Conservation (phyloP, 2,888 invertebrate genomes). For the Chydorus sphaericus region DNA sequence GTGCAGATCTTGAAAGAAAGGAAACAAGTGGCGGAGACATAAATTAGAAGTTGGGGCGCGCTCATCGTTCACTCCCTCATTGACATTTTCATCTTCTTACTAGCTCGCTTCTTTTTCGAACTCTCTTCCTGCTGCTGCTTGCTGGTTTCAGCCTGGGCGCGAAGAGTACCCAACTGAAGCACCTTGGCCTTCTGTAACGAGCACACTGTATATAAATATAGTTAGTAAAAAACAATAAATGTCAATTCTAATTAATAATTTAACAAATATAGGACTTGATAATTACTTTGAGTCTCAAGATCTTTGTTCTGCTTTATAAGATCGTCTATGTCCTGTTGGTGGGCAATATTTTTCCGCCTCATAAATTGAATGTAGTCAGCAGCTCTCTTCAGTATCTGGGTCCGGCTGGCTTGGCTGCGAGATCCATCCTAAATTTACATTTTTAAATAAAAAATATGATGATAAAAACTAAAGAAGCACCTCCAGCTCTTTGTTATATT, state of each 20-base stretch:
- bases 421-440: conserved; percentile 1
- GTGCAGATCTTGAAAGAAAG: too few relatives aligned
- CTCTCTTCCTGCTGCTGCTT: conserved; percentile 1
- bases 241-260: too few relatives aligned
- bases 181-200: conserved; percentile 60
- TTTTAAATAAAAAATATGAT: background rate
- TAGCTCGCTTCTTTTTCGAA: background rate
- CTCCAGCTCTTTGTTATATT: background rate
- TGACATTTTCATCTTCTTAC: conserved; percentile 8
- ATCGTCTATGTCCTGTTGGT: conserved; percentile 91
- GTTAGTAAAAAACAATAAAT: background rate
- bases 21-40: too few relatives aligned
- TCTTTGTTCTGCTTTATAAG: conserved; percentile 75
- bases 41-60: background rate
- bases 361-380: conserved; percentile 94
- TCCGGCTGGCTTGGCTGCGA: conserved; percentile 64
- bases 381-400: conserved; percentile 94
- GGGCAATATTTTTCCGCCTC: conserved; percentile 80
- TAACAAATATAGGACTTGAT: too few relatives aligned
- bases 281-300: conserved; percentile 84
- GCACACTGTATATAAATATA: conserved; percentile 41
- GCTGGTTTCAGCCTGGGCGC: background rate
- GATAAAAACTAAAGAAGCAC: too few relatives aligned
- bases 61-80: too few relatives aligned
- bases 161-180: background rate